These are phyloP conservation scores for Schrankia costaestrigalis DNA, from an alignment of 2,888 invertebrate genomes.

Conservation along the genomic window DNA sequence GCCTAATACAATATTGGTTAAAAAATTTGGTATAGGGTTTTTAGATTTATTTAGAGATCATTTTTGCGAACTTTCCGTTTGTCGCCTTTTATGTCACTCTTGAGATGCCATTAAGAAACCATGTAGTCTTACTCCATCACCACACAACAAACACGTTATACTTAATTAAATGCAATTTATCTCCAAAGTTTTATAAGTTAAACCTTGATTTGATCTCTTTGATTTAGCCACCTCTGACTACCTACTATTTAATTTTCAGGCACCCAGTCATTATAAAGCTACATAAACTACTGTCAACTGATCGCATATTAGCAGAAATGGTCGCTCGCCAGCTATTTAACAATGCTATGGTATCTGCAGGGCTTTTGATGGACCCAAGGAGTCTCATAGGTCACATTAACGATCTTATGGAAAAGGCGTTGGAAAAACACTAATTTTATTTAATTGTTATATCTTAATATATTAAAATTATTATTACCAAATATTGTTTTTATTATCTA, in stretches of 20 bases:
- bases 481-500: not conserved
- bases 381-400: conserved; percentile 92
- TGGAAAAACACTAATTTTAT: conserved; percentile 83
- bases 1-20: no score
- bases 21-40: no score
- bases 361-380: conserved; percentile 94
- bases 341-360: conserved; percentile 97
- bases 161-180: no score
- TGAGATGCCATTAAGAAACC: no score
- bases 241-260: conserved; percentile 63
- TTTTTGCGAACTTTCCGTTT: no score
- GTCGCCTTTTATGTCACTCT: no score
- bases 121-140: no score
- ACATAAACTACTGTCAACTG: conserved; percentile 84
- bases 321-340: conserved; percentile 94
- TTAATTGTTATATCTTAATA: not conserved
- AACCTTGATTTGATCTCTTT: no score
- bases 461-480: not conserved
- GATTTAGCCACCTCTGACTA: no score
- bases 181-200: no score
- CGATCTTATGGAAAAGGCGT: conserved; percentile 88
- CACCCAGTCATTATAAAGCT: conserved; percentile 96
- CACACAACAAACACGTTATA: no score
- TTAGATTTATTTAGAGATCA: no score
- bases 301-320: conserved; percentile 91